phyloP scores from a whole-genome alignment of 2,888 invertebrate species.

The Lasioglossum leucozonium region DNA sequence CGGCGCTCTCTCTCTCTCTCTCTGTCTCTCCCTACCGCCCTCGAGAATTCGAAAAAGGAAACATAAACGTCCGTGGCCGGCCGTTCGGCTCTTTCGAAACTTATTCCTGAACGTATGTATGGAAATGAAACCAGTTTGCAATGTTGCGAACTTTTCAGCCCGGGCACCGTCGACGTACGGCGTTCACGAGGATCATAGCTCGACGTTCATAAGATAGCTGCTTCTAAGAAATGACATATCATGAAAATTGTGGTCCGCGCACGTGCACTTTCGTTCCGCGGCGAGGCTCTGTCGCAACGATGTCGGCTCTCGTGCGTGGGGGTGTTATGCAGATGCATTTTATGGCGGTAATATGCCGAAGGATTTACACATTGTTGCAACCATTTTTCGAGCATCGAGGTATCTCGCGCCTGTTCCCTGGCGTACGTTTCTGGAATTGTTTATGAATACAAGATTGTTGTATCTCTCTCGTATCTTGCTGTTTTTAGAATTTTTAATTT shows the following conservation, averaged over 20 bases:
- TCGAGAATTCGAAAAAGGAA: neutral
- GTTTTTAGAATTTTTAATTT: neutral
- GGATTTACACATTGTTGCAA: slow-evolving; percentile 11
- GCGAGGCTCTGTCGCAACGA: neutral
- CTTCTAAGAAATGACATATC: slow-evolving; percentile 34
- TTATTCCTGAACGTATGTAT: slow-evolving; percentile 43
- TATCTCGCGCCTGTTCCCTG: neutral
- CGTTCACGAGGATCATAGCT: slow-evolving; percentile 12
- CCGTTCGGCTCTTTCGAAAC: slow-evolving; percentile 26
- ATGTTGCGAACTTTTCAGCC: slow-evolving; percentile 13
- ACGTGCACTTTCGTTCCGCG: slow-evolving; percentile 19
- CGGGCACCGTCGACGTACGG: neutral
- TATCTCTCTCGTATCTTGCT: neutral
- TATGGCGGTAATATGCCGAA: slow-evolving; percentile 11
- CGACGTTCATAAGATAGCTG: neutral
- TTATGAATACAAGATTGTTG: neutral
- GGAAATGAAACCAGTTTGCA: slow-evolving; percentile 43
- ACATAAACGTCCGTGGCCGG: slow-evolving; percentile 35
- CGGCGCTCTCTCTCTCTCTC: neutral
- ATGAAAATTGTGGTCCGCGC: slow-evolving; percentile 21
- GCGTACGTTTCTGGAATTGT: neutral
- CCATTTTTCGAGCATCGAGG: neutral
- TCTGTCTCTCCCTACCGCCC: neutral
- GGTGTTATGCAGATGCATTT: neutral
- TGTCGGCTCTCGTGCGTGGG: neutral